phyloP scores from a whole-genome alignment of 2,888 invertebrate species.

The Nebria salina region DNA sequence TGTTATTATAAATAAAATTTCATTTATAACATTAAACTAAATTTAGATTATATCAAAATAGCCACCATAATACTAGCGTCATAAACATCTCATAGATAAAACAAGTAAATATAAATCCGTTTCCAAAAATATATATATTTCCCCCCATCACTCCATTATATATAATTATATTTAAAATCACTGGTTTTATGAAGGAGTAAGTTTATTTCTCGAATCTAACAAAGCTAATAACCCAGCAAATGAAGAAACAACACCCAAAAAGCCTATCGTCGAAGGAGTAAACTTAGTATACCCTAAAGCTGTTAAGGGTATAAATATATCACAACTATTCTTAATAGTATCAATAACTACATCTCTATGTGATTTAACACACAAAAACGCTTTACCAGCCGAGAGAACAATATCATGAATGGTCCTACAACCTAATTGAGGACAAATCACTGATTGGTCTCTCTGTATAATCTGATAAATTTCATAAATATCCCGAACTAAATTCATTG shows the following conservation, averaged over 20 bases:
- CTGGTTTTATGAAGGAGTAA: conserved; percentile 67
- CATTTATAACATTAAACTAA: too few relatives aligned
- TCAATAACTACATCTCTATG: conserved; percentile 81
- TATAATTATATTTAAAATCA: conserved; percentile 27
- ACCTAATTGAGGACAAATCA: conserved; percentile 52
- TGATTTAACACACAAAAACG: conserved; percentile 55
- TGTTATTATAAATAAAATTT: too few relatives aligned
- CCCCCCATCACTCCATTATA: neutral
- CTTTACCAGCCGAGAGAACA: conserved; percentile 49
- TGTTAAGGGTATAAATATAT: conserved; percentile 86
- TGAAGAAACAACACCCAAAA: conserved; percentile 84
- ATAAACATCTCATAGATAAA: too few relatives aligned
- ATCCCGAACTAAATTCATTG: conserved; percentile 83
- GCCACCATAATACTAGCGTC: too few relatives aligned
- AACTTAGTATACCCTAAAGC: conserved; percentile 81
- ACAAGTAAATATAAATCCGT: too few relatives aligned
- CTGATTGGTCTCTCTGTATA: conserved; percentile 64
- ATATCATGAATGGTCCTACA: conserved; percentile 52
- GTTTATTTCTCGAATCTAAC: conserved; percentile 80
- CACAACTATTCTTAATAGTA: conserved; percentile 85
- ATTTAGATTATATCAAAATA: too few relatives aligned
- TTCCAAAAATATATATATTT: too few relatives aligned
- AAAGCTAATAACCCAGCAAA: conserved; percentile 80
- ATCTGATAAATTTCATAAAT: conserved; percentile 82
- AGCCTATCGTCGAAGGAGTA: conserved; percentile 80